These are phyloP conservation scores for Saccostrea glomerata DNA, from an alignment of 1,140 invertebrate species.

Conservation along the genomic window DNA sequence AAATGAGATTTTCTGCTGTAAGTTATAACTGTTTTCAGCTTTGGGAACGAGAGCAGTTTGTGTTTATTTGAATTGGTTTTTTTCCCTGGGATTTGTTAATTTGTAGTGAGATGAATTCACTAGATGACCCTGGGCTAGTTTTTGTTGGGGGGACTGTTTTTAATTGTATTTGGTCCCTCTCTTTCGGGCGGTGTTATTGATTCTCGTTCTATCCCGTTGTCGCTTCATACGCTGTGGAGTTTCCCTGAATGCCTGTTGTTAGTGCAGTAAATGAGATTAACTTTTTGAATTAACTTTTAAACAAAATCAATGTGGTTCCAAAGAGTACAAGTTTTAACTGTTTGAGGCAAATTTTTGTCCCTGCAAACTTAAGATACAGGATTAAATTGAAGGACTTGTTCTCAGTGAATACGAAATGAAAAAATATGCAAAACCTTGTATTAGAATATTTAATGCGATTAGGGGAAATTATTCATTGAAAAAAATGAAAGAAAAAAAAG, in stretches of 20 bases:
- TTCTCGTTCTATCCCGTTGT: neutral
- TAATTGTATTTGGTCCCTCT: conserved; percentile 11
- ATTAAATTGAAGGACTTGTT: neutral
- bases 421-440: conserved; percentile 14
- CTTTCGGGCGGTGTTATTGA: neutral
- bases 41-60: neutral
- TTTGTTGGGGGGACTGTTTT: neutral
- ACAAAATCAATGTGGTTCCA: conserved; percentile 18
- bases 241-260: neutral
- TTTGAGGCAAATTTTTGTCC: neutral
- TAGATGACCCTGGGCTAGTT: neutral
- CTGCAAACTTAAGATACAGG: neutral
- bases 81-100: neutral
- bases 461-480: conserved; percentile 28
- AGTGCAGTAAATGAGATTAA: conserved; percentile 30
- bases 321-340: neutral
- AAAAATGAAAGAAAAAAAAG: neutral
- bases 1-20: neutral
- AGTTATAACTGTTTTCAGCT: neutral
- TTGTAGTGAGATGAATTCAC: neutral
- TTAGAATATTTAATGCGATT: conserved; percentile 22
- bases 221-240: conserved; percentile 16
- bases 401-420: neutral
- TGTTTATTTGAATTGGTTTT: neutral
- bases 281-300: conserved; percentile 12